Base-by-base conservation (phyloP, 1,140 invertebrate genomes). In the Micrasema longulum region DNA sequence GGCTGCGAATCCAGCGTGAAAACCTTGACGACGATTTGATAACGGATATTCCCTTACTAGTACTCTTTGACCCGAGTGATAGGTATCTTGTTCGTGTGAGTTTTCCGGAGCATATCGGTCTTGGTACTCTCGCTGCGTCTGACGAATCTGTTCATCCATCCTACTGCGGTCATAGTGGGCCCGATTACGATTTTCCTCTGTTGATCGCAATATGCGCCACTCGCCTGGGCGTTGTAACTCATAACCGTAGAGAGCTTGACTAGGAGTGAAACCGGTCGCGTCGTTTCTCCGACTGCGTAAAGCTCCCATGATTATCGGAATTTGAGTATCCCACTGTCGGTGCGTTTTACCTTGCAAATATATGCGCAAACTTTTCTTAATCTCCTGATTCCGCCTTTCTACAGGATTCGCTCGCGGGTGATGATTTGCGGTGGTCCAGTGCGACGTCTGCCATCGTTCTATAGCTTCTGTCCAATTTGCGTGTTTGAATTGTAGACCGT, bases 371-470 rank as follows among this genome's bases (percentile, higher is more conserved):
- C 18, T 20, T 26, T 57, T 57, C 12, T 69, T 69, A 2, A 69
- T 43, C 23, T 69, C 52, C 23, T 57, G 66, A 36, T 69, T 69
- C 2, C 52, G 35, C 12, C 66, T 2, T 23, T 69, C 66, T 2
- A 38, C 23, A 0, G 22, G 3, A 20, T 69, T 57, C 3, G 66
- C 50, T n/a, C 38, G 18, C 1, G 38, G 5, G 7, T 69, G 66
- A 22, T 69, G 57, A 1, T 16, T 26, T 2, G 66, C 45, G 1
- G 66, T 57, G 10, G 66, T 69, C 66, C 66, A 69, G 20, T 69
- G 36, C 0, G 31, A 7, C 23, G 14, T 14, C 38, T 36, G 45
- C 66, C 66, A 57, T 1, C 38, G 35, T 12, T 45, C 38, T 0
- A 69, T 9, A 9, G 35, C 66, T 3, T 16, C 1, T 6, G 6